A percentile compares a stretch with the other conserved stretches of the same genome.
Evolutionary conservation across 2,888 invertebrate genomes (phyloP).

Genomic region (Lydus trimaculatus): DNA sequence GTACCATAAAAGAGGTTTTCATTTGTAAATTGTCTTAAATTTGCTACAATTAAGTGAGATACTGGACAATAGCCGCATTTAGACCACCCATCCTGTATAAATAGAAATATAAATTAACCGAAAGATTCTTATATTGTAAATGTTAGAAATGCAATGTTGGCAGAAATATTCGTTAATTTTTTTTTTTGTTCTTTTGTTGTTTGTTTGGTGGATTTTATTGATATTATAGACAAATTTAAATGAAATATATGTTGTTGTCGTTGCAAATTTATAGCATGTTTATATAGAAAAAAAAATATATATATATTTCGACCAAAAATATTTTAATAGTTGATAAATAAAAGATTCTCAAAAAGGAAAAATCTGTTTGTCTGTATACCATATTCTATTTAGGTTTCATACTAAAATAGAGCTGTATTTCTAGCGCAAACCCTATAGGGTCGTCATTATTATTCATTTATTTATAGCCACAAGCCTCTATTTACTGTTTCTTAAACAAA

Average conservation of each 20-base stretch:
- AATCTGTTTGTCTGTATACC: too few species aligned
- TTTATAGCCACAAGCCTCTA: neutral
- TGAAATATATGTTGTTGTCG: neutral
- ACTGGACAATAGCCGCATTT: too few species aligned
- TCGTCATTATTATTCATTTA: neutral
- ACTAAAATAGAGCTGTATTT: too few species aligned
- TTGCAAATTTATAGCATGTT: conserved; percentile 6
- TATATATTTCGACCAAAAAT: conserved; percentile 36
- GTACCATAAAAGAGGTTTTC: too few species aligned
- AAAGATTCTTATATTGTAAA: neutral
- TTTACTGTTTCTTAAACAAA: too few species aligned
- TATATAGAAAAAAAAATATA: conserved; percentile 33
- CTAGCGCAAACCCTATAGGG: too few species aligned
- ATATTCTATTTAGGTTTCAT: too few species aligned
- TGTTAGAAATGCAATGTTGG: neutral
- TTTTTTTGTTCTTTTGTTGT: neutral
- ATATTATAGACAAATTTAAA: neutral
- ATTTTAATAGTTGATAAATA: conserved; percentile 35
- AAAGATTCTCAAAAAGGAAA: conserved; percentile 14
- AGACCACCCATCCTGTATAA: too few species aligned
- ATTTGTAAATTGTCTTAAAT: too few species aligned
- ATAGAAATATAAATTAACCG: neutral
- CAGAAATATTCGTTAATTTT: neutral
- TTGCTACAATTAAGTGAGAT: too few species aligned
- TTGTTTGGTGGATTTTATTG: neutral